Base-by-base conservation (phyloP, 1,140 invertebrate genomes). In the Drosophila equinoxialis region DNA sequence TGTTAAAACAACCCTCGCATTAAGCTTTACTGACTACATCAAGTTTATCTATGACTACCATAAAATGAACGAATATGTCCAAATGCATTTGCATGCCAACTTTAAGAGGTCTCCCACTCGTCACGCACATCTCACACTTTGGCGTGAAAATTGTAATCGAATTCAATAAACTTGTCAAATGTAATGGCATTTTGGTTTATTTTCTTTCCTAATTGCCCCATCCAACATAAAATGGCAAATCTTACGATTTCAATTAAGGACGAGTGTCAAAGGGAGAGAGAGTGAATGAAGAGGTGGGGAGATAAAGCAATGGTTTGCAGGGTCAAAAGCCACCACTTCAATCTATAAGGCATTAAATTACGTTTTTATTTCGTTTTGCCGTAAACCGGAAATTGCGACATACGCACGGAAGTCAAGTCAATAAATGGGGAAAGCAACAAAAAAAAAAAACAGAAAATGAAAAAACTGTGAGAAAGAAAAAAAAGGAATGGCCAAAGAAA, bases 301-400 rank as follows among this genome's bases (percentile, higher is more conserved):
- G 55, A 20, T 35, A 7, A 26, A 39, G n/a, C 1, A 14, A 11
- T 30, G 59, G 37, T 23, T n/a, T 33, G 59, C 42, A 30, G 61
- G 72, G 59, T 75, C 71, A 75, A 20, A 30, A 20, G 54, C 73
- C 73, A 77, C 59, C 73, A 76, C 65, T 67, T 48, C 64, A 68
- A 62, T 48, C 62, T 64, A 63, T 82, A 57, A 54, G 78, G 69
- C 85, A 75, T 89, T 89, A 90, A 89, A 90, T 89, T 90, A 73
- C 77, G 64, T 89, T 89, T 90, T 89, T 90, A 89, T 90, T 89
- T 90, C 77, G 84, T 90, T 89, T 84, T 85, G 80, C 78, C 84
- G 71, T 89, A 74, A 81, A 81, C 80, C 85, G 84, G 84, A 89
- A 87, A 87, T 87, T 87, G 84, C 84, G 84, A 84, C 84, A 89